A percentile compares a stretch with the other conserved stretches of the same genome.
Evolutionary conservation across 1,140 invertebrate genomes (phyloP).

Genomic region (Bombus ignitus): DNA sequence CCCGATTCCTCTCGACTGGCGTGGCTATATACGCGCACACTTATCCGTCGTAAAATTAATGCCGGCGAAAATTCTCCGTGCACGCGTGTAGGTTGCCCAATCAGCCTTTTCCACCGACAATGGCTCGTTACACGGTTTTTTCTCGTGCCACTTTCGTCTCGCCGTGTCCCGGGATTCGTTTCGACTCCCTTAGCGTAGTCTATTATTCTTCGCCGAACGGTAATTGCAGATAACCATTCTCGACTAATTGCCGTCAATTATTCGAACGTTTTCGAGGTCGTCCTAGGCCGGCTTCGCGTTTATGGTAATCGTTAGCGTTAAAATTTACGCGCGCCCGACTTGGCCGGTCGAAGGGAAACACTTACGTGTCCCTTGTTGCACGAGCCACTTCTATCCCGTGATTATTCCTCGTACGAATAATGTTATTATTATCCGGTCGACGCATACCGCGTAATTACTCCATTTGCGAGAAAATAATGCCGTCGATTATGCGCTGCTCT

Average conservation of each 20-base stretch:
- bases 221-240: conserved; percentile 49
- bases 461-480: conserved; percentile 41
- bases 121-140: conserved; percentile 53
- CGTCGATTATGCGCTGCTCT: conserved; percentile 3
- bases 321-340: conserved; percentile 15
- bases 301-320: conserved; percentile 62
- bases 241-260: conserved; percentile 59
- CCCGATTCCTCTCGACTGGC: background rate
- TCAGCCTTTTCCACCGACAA: conserved; percentile 47
- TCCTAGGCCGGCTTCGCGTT: conserved; percentile 41
- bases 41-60: conserved; percentile 28
- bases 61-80: conserved; percentile 26
- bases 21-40: background rate
- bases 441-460: conserved; percentile 35
- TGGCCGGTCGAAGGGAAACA: background rate
- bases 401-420: conserved; percentile 43
- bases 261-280: conserved; percentile 51
- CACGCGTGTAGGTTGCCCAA: conserved; percentile 16
- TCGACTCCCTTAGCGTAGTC: background rate
- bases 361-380: conserved; percentile 13
- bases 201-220: conserved; percentile 46
- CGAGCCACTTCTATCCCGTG: background rate
- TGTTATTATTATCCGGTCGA: conserved; percentile 40
- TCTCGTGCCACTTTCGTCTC: conserved; percentile 49
- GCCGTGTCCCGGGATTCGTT: conserved; percentile 4